Percentiles rank a stretch among this genome's conserved stretches.
Evolutionary conservation across 2,888 invertebrate species (phyloP).

Genomic region (Boloria selene): DNA sequence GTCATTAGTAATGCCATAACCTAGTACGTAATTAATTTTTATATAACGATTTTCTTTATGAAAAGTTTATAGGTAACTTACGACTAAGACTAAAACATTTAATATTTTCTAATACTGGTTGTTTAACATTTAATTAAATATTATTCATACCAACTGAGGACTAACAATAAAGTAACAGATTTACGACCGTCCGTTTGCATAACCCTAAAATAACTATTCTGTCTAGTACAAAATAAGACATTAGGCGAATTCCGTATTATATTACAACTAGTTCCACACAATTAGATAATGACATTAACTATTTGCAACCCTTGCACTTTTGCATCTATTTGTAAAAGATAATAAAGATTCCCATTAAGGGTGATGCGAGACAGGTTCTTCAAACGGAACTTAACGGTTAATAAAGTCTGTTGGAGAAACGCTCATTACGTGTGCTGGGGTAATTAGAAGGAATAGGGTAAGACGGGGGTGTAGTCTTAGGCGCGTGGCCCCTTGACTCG

Average conservation of each 20-base stretch:
- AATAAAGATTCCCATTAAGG: constrained; percentile 56
- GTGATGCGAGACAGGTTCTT: constrained; percentile 67
- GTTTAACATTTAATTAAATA: too few relatives aligned
- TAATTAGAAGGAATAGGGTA: constrained; percentile 66
- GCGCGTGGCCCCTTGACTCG: constrained; percentile 54
- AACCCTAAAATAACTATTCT: constrained; percentile 22
- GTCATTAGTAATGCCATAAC: too few relatives aligned
- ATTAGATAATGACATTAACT: constrained; percentile 60
- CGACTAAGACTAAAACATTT: too few relatives aligned
- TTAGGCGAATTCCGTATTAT: constrained; percentile 42
- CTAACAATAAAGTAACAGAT: neutral
- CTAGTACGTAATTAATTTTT: too few relatives aligned
- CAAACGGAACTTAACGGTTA: constrained; percentile 79
- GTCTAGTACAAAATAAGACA: constrained; percentile 39
- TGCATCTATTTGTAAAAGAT: constrained; percentile 53
- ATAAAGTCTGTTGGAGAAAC: constrained; percentile 63
- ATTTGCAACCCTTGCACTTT: constrained; percentile 79
- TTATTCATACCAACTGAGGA: neutral
- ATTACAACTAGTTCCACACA: constrained; percentile 69
- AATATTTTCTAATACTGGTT: too few relatives aligned
- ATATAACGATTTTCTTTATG: too few relatives aligned
- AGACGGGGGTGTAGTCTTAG: constrained; percentile 76
- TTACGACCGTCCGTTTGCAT: constrained; percentile 18
- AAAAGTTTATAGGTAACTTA: too few relatives aligned
- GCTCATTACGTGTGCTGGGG: constrained; percentile 52